A percentile compares a stretch with the other conserved stretches of the same genome.
These are phyloP conservation scores for Herpailurus yagouaroundi DNA, from an alignment of 2,113 vertebrate genomes.

Conservation along the genomic window DNA sequence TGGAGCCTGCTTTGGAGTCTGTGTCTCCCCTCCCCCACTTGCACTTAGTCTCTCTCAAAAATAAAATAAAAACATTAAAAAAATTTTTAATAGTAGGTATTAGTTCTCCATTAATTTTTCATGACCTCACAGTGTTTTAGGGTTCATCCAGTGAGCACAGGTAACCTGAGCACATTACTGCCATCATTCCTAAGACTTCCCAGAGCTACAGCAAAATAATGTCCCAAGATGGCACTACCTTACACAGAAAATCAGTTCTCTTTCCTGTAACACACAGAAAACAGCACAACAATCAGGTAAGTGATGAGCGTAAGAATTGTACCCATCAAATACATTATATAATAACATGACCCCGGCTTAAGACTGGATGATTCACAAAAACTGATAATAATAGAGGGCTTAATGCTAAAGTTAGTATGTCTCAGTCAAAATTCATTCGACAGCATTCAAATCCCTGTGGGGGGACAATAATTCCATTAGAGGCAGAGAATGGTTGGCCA, in stretches of 20 bases:
- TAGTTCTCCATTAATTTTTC: constrained; percentile 58
- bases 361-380: constrained; percentile 2
- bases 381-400: background rate
- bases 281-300: background rate
- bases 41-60: no score
- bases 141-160: background rate
- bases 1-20: no score
- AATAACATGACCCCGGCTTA: constrained; percentile 50
- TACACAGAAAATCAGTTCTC: background rate
- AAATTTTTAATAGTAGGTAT: background rate
- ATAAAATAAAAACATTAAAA: no score
- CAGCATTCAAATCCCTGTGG: constrained; percentile 47
- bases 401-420: constrained; percentile 27
- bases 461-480: background rate
- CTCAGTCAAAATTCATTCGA: background rate
- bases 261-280: constrained; percentile 11
- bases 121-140: background rate
- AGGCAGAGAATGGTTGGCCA: background rate
- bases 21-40: no score
- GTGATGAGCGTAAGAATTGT: background rate
- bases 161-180: background rate
- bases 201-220: background rate
- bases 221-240: background rate
- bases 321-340: constrained; percentile 4
- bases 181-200: constrained; percentile 13